These are phyloP conservation scores for Idaea dimidiata DNA, from an alignment of 2,888 invertebrate genomes.

Conservation along the genomic window DNA sequence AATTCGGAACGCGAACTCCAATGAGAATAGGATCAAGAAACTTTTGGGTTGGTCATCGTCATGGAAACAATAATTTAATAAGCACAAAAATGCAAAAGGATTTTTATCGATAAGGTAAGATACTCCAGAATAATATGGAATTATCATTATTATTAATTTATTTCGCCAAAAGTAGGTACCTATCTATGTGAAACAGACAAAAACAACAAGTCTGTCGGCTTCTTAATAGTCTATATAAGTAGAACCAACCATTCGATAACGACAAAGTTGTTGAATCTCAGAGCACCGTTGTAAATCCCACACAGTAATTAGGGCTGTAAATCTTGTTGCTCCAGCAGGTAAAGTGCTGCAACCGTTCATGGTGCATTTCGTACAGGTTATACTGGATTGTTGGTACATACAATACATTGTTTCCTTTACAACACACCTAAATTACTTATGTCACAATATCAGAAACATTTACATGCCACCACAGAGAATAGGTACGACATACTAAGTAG, in stretches of 20 bases:
- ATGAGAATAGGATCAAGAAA: too few species aligned
- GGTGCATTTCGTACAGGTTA: conserved; percentile 22
- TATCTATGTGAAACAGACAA: too few species aligned
- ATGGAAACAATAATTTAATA: too few species aligned
- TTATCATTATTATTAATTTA: too few species aligned
- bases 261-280: conserved; percentile 41
- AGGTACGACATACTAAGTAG: conserved; percentile 15
- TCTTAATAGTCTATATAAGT: not conserved
- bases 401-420: conserved; percentile 20
- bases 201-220: too few species aligned
- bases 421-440: conserved; percentile 20
- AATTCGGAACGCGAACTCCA: too few species aligned
- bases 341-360: conserved; percentile 31
- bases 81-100: too few species aligned
- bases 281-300: conserved; percentile 38
- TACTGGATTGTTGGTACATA: conserved; percentile 2
- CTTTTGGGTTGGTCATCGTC: too few species aligned
- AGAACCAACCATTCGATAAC: conserved; percentile 27
- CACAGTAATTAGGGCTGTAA: conserved; percentile 48
- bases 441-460: conserved; percentile 1
- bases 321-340: conserved; percentile 41
- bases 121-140: too few species aligned
- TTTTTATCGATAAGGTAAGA: too few species aligned
- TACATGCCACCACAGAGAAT: not conserved
- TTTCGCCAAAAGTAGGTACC: too few species aligned